phyloP scores from a whole-genome alignment of 2,113 vertebrate genomes.

The human region DNA sequence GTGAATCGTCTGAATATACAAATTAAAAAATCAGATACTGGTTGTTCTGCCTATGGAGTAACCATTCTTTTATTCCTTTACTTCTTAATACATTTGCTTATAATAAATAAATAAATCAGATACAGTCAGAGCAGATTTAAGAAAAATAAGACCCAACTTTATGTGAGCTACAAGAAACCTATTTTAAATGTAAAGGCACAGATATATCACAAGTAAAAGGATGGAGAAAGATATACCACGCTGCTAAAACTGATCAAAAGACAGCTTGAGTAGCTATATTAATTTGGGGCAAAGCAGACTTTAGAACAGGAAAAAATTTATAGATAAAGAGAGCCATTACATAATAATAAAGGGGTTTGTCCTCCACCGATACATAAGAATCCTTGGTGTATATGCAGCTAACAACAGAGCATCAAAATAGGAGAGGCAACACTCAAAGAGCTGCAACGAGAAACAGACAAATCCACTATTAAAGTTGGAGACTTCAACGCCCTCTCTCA shows the following conservation, averaged over 20 bases:
- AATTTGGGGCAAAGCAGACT: background rate
- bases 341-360: background rate
- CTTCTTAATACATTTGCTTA: no score
- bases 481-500: rapidly evolving
- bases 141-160: background rate
- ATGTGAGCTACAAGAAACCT: background rate
- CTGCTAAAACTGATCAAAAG: background rate
- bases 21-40: background rate
- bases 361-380: background rate
- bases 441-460: background rate
- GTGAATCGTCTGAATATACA: rapidly evolving
- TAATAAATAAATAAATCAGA: background rate
- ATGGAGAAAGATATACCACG: rapidly evolving
- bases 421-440: rapidly evolving
- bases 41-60: no score
- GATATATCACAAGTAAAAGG: no score
- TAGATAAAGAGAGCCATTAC: background rate
- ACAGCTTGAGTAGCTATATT: background rate
- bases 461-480: rapidly evolving
- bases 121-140: rapidly evolving
- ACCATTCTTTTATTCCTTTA: no score
- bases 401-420: background rate
- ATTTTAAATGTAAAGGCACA: background rate
- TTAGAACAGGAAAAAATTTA: background rate
- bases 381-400: rapidly evolving